These are phyloP conservation scores for Ianthella basta DNA, from an alignment of 37 sponge, comb jelly and placozoan genomes.

Conservation along the genomic window DNA sequence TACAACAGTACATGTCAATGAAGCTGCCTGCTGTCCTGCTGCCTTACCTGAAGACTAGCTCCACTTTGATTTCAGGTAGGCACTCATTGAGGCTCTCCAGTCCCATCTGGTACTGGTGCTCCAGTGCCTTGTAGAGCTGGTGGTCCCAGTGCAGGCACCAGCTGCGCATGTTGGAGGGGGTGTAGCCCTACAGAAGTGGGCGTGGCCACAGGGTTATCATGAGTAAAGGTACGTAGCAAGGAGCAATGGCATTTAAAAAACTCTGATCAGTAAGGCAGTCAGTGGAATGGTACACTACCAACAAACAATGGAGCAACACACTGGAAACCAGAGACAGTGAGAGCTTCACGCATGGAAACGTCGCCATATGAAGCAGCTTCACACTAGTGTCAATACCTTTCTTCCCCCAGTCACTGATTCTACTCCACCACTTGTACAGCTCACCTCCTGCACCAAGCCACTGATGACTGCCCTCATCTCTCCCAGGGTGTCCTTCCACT, in stretches of 20 bases:
- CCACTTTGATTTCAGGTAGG: slow-evolving; percentile 97
- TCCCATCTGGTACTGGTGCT: slow-evolving; percentile 97
- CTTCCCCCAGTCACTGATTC: too few species aligned
- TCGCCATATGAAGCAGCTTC: too few species aligned
- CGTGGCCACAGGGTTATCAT: background rate
- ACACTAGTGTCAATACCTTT: too few species aligned
- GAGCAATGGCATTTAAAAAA: too few species aligned
- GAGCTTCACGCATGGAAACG: background rate
- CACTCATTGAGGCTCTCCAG: slow-evolving; percentile 91
- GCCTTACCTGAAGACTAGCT: slow-evolving; percentile 77
- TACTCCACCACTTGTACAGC: background rate
- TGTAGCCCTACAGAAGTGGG: slow-evolving; percentile 74
- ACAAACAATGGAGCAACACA: too few species aligned
- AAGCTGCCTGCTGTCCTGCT: too few species aligned
- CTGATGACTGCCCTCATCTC: slow-evolving; percentile 92
- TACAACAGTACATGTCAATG: too few species aligned
- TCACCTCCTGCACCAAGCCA: slow-evolving; percentile 67
- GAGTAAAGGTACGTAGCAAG: too few species aligned
- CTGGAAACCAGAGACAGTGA: background rate
- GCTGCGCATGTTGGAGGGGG: slow-evolving; percentile 83
- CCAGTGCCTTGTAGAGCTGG: slow-evolving; percentile 98
- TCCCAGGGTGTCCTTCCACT: slow-evolving; percentile 89
- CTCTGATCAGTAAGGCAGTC: too few species aligned
- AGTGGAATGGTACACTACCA: too few species aligned
- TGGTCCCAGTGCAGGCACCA: slow-evolving; percentile 97